Percentiles rank a stretch among this genome's conserved stretches.
phyloP scores from a whole-genome alignment of 2,888 invertebrate species.

The Tortricodes alternella region DNA sequence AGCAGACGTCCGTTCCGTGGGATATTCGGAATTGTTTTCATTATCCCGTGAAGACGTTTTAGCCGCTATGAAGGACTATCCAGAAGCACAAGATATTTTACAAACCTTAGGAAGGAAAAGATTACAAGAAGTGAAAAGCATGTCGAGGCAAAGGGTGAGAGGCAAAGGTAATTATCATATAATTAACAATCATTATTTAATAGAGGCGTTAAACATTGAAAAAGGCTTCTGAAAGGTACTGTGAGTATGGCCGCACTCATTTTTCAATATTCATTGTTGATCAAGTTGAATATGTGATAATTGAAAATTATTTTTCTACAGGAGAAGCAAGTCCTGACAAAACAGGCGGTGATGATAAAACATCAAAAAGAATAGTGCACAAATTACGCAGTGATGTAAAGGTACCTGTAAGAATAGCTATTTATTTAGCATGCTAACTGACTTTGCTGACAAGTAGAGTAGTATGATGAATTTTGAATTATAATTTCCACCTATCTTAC shows the following conservation, averaged over 20 bases:
- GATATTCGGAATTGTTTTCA: conserved; percentile 97
- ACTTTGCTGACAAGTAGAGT: background rate
- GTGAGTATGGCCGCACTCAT: too few relatives aligned
- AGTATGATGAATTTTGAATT: too few relatives aligned
- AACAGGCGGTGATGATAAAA: conserved; percentile 83
- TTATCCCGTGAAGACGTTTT: conserved; percentile 96
- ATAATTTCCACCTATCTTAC: too few relatives aligned
- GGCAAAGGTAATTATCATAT: conserved; percentile 39
- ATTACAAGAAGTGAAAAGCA: conserved; percentile 90
- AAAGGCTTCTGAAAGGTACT: too few relatives aligned
- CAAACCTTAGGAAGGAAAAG: conserved; percentile 93
- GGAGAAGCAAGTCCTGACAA: conserved; percentile 72
- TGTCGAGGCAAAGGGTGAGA: conserved; percentile 67
- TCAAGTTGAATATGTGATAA: background rate
- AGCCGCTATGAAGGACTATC: conserved; percentile 98
- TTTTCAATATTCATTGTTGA: background rate
- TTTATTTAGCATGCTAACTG: conserved; percentile 6
- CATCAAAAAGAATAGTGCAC: conserved; percentile 90
- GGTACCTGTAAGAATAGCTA: conserved; percentile 53
- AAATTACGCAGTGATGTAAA: conserved; percentile 93
- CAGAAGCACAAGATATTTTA: conserved; percentile 97
- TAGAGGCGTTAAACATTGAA: too few relatives aligned
- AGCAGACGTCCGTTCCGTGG: conserved; percentile 97
- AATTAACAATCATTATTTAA: too few relatives aligned
- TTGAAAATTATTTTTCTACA: conserved; percentile 41